Conservation (phyloP, 1,140 invertebrate genomes). For the Pseudomyrmex concolor region DNA sequence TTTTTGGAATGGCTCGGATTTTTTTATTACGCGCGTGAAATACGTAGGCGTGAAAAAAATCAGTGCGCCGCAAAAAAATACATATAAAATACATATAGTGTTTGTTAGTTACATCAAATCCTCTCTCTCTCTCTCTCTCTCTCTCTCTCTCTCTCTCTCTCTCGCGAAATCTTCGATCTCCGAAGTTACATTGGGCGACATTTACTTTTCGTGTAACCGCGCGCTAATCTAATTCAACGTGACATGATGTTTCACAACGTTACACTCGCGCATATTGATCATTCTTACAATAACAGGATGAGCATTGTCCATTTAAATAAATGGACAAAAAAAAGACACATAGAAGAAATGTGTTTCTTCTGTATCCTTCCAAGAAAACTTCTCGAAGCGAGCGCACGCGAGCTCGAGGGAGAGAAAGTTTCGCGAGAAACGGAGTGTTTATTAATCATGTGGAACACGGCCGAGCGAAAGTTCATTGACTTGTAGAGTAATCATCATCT, state of each 20-base stretch:
- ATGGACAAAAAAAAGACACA: slow-evolving; percentile 6
- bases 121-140: too few species aligned
- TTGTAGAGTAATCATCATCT: slow-evolving; percentile 64
- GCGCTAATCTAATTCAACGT: slow-evolving; percentile 10
- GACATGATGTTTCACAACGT: slow-evolving; percentile 19
- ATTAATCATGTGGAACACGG: slow-evolving; percentile 62
- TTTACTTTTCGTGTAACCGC: neutral
- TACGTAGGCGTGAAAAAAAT: neutral
- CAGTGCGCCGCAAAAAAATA: neutral
- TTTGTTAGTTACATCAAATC: slow-evolving; percentile 21
- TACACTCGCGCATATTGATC: slow-evolving; percentile 5
- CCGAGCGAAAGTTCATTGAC: slow-evolving; percentile 19
- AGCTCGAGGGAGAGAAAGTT: slow-evolving; percentile 5
- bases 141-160: neutral
- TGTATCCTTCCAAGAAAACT: slow-evolving; percentile 21
- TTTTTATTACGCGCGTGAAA: neutral
- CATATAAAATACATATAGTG: neutral
- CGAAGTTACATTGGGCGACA: neutral
- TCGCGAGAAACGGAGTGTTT: slow-evolving; percentile 50
- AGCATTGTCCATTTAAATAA: slow-evolving; percentile 23
- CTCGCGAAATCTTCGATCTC: neutral
- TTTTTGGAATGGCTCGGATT: too few species aligned
- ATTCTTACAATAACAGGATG: slow-evolving; percentile 28
- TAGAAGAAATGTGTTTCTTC: slow-evolving; percentile 6
- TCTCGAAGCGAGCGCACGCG: slow-evolving; percentile 18